Evolutionary conservation across 2,888 invertebrate genomes (phyloP).

Genomic region (Ctenicera cuprea): DNA sequence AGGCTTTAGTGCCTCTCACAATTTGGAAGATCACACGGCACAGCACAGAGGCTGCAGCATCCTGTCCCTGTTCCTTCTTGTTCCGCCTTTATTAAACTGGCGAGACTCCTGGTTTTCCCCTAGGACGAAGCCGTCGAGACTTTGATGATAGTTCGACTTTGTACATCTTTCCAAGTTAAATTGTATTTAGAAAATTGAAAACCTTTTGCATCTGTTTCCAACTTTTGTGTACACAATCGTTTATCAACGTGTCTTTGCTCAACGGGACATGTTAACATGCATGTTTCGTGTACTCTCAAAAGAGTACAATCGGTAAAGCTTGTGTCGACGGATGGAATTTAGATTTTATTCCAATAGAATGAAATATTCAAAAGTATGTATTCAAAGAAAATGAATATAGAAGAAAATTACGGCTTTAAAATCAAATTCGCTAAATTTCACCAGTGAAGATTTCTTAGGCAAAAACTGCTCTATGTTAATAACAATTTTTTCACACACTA

Average conservation of each 20-base stretch:
- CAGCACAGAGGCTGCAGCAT: constrained; percentile 25
- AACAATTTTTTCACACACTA: too few species aligned
- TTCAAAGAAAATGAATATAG: too few species aligned
- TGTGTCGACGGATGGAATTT: constrained; percentile 1
- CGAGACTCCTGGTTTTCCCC: constrained; percentile 37
- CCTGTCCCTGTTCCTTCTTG: constrained; percentile 32
- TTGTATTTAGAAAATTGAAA: constrained; percentile 39
- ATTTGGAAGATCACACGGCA: constrained; percentile 43
- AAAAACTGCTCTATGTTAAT: too few species aligned
- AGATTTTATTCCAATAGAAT: constrained; percentile 5
- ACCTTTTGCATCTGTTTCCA: constrained; percentile 22
- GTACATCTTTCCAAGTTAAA: constrained; percentile 43
- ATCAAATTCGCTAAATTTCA: too few species aligned
- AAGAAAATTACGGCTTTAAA: too few species aligned
- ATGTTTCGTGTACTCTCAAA: background rate
- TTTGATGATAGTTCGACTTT: constrained; percentile 45
- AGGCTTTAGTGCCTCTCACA: constrained; percentile 40
- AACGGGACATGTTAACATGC: background rate
- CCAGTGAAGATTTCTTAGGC: too few species aligned
- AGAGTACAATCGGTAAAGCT: background rate
- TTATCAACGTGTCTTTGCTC: constrained; percentile 2
- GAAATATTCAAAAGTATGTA: too few species aligned
- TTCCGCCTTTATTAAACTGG: constrained; percentile 43
- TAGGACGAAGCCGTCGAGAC: constrained; percentile 14
- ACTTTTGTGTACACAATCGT: constrained; percentile 11